Percentiles rank a stretch among this genome's conserved stretches.
phyloP scores from a whole-genome alignment of 1,140 invertebrate genomes.

The Rhizoglyphus robini region DNA sequence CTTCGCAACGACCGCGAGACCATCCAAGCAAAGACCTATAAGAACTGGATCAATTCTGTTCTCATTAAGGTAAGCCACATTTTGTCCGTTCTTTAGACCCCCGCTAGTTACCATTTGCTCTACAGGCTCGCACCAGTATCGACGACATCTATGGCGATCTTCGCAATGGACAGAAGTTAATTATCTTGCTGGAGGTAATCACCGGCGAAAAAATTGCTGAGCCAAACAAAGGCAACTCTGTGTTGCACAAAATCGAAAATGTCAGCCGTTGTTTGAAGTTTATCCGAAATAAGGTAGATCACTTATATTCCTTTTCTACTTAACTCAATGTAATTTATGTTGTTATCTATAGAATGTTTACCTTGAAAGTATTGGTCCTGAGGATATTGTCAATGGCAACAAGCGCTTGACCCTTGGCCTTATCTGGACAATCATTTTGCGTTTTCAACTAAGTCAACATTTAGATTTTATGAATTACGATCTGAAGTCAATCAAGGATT shows the following conservation, averaged over 20 bases:
- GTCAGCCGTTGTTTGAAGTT: constrained; percentile 96
- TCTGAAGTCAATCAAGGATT: constrained; percentile 97
- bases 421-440: constrained; percentile 95
- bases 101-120: no score
- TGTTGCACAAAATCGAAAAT: constrained; percentile 98
- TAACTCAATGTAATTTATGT: background rate
- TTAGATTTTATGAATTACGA: constrained; percentile 63
- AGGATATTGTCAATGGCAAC: constrained; percentile 98
- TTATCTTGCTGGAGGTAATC: constrained; percentile 96
- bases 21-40: constrained; percentile 90
- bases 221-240: constrained; percentile 88
- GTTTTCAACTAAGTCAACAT: constrained; percentile 66
- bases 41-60: constrained; percentile 99
- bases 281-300: constrained; percentile 87
- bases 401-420: constrained; percentile 81
- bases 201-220: constrained; percentile 91
- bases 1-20: constrained; percentile 50
- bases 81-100: background rate
- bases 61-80: constrained; percentile 80
- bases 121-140: constrained; percentile 73
- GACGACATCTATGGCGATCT: constrained; percentile 92
- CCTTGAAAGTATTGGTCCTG: constrained; percentile 93
- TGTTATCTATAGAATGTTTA: constrained; percentile 49
- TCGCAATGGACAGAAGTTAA: constrained; percentile 81
- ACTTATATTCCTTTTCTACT: constrained; percentile 23